These are phyloP conservation scores for Periophthalmus magnuspinnatus DNA, from an alignment of 2,797 vertebrate genomes.

Conservation along the genomic window DNA sequence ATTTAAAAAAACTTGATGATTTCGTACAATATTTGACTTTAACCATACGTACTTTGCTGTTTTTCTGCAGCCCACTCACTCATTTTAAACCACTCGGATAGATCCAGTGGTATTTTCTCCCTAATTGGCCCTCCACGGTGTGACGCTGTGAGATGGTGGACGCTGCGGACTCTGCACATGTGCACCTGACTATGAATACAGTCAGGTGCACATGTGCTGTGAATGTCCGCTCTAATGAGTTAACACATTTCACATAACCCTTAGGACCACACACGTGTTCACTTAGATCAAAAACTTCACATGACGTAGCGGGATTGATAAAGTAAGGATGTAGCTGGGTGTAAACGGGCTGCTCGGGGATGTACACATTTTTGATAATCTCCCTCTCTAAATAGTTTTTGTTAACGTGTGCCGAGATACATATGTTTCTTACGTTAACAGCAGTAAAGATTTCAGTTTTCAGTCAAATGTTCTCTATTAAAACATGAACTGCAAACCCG, in stretches of 20 bases:
- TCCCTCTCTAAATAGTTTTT: not conserved
- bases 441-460: no score
- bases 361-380: no score
- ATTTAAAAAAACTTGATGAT: not conserved
- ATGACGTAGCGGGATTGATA: not conserved
- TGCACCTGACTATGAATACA: constrained; percentile 14
- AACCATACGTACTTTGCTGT: not conserved
- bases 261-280: constrained; percentile 1
- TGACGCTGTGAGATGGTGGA: constrained; percentile 5
- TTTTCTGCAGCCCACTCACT: not conserved
- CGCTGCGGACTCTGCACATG: not conserved
- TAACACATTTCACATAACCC: constrained; percentile 1
- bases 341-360: not conserved
- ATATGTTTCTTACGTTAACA: no score
- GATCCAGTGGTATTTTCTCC: not conserved
- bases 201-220: constrained; percentile 11
- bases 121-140: constrained; percentile 8
- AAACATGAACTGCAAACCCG: no score
- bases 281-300: constrained; percentile 7
- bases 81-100: not conserved
- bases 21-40: not conserved
- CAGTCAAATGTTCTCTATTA: no score
- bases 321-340: not conserved
- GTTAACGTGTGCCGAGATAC: not conserved
- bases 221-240: constrained; percentile 2